A percentile compares a stretch with the other conserved stretches of the same genome.
These are phyloP conservation scores for Gymnocheta viridis DNA, from an alignment of 2,888 invertebrate species.

Conservation along the genomic window DNA sequence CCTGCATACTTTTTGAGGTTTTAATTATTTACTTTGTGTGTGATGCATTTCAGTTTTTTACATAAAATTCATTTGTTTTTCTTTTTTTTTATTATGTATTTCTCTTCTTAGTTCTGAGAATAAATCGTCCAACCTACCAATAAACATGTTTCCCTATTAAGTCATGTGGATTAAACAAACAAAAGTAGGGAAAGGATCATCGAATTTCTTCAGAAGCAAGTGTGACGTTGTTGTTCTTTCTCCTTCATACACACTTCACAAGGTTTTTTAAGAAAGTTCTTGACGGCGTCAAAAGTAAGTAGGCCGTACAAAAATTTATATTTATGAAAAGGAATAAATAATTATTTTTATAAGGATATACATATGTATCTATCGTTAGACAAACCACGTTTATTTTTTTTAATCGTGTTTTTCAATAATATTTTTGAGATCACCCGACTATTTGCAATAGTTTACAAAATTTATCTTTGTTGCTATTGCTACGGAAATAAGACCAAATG, in stretches of 20 bases:
- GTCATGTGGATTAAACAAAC: conserved; percentile 28
- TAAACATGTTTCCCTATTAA: conserved; percentile 37
- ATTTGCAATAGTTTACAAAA: no score
- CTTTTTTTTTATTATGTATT: not conserved
- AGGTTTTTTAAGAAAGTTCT: not conserved
- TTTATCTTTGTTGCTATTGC: no score
- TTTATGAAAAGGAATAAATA: no score
- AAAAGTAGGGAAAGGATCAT: conserved; percentile 2
- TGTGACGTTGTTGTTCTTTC: not conserved
- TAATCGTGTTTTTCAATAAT: no score
- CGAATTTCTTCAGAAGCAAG: conserved; percentile 3
- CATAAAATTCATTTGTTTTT: conserved; percentile 3
- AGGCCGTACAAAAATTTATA: not conserved
- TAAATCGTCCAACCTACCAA: not conserved
- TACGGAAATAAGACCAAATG: no score
- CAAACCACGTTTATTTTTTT: no score
- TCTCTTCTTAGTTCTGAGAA: not conserved
- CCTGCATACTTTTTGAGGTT: not conserved
- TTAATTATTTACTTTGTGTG: not conserved
- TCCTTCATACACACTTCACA: not conserved
- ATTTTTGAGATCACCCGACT: no score
- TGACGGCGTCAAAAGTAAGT: conserved; percentile 1
- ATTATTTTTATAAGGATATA: no score
- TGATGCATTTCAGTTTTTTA: not conserved
- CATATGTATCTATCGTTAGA: no score